phyloP scores from a whole-genome alignment of 2,113 vertebrate genomes.

The Forbesichthys agassizii region DNA sequence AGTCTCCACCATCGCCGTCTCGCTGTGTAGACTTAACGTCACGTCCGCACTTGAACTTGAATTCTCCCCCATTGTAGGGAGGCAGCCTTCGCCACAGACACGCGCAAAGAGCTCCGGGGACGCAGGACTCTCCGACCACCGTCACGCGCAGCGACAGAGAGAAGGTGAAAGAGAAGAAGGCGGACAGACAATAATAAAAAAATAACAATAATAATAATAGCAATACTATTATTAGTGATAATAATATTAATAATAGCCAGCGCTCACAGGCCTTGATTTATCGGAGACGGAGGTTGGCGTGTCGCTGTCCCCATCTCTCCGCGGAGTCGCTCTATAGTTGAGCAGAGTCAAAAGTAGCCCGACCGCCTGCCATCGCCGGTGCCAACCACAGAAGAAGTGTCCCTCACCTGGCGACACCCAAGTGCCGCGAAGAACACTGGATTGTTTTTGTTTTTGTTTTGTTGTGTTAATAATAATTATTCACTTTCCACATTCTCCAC shows the following conservation, averaged over 20 bases:
- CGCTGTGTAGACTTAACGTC: constrained; percentile 98
- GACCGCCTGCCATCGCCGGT: constrained; percentile 48
- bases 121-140: constrained; percentile 76
- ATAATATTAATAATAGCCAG: neutral
- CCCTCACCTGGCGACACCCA: constrained; percentile 59
- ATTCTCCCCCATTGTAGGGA: constrained; percentile 98
- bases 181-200: neutral
- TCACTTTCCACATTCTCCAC: neutral
- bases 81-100: constrained; percentile 90
- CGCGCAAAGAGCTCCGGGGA: constrained; percentile 88
- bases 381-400: constrained; percentile 60
- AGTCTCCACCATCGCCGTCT: constrained; percentile 81
- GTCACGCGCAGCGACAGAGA: constrained; percentile 16
- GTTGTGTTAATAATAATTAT: constrained; percentile 1
- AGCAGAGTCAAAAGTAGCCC: constrained; percentile 51
- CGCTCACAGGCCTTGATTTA: neutral
- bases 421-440: constrained; percentile 55
- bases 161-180: neutral
- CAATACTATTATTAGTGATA: too few species aligned
- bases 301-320: constrained; percentile 14
- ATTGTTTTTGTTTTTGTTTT: constrained; percentile 48
- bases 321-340: constrained; percentile 58
- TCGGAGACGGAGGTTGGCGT: constrained; percentile 48
- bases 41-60: constrained; percentile 99
- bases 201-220: neutral